These are phyloP conservation scores for Sylvicola cinctus DNA, from an alignment of 2,888 invertebrate genomes.

Conservation along the genomic window DNA sequence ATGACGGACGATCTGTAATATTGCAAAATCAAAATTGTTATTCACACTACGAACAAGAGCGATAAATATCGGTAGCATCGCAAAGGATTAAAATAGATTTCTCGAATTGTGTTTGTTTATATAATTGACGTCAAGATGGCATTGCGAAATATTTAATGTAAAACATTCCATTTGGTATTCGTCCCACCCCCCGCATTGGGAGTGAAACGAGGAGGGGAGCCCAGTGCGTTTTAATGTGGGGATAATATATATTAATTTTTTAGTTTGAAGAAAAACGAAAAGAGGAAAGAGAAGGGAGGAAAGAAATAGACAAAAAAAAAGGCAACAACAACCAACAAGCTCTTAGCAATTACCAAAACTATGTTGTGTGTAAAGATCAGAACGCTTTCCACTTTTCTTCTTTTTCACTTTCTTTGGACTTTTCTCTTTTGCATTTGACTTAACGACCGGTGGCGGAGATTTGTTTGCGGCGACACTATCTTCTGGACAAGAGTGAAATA, in stretches of 20 bases:
- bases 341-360: slow-evolving; percentile 16
- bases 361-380: slow-evolving; percentile 18
- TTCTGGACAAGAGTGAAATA: slow-evolving; percentile 3
- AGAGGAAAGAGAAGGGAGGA: slow-evolving; percentile 3
- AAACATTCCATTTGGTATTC: too few relatives aligned
- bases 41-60: too few relatives aligned
- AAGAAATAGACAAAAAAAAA: not conserved
- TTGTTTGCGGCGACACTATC: slow-evolving; percentile 5
- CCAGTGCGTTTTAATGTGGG: too few relatives aligned
- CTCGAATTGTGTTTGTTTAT: too few relatives aligned
- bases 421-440: slow-evolving; percentile 14
- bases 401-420: slow-evolving; percentile 14
- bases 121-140: too few relatives aligned
- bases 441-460: slow-evolving; percentile 14
- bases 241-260: too few relatives aligned
- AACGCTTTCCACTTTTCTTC: slow-evolving; percentile 13
- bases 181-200: too few relatives aligned
- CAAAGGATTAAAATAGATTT: too few relatives aligned
- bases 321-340: not conserved
- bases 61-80: too few relatives aligned
- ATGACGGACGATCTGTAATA: slow-evolving; percentile 19
- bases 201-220: too few relatives aligned
- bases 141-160: too few relatives aligned
- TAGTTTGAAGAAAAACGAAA: not conserved
- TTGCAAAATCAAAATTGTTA: too few relatives aligned